Base-by-base conservation (phyloP, 2,797 vertebrate species). In the Sardinella longiceps region DNA sequence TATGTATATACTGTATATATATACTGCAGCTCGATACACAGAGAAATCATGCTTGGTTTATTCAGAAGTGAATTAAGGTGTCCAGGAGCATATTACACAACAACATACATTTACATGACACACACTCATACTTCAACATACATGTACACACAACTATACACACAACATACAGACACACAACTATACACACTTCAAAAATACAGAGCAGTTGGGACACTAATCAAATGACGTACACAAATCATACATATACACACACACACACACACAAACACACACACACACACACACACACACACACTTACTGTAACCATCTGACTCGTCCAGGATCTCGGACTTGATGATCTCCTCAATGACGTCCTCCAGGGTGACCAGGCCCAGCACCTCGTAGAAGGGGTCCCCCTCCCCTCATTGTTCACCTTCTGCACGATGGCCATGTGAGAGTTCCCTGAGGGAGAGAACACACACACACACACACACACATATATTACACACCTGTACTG, bases 281-380 rank as follows among this genome's bases (percentile, higher is more conserved):
- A 58, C 6, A 39, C 1, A 0, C 15, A 7, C 0, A 9, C 11
- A 48, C 39, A 80, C 5, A 91, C n/a, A n/a, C 96, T 95, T 86
- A 98, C 97, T 91, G 93, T 95, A 96, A 80, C 95, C 96, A 60
- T 97, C 97, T 0, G 97, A 97, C 83, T 97, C 96, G 0, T 97
- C 97, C 92, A 97, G 93, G 92, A 97, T 97, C 93, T 97, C 96
- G 0, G 96, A 97, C 85, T 96, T 97, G 90, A 98, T 97, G 91
- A 98, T 95, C 91, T 98, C 97, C 90, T 97, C 96, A 0, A 96
- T 96, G 81, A 95, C 95, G 60, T 96, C 95, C 89, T 95, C 95
- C 37, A 95, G 82, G 0, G 94, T 97, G 82, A 95, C 94, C 90
- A 96, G 85, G 14, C 96, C 96, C 92, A 96, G 93, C 82, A 95